Conservation (phyloP, 2,888 invertebrate species). For the Glyphotaelius pellucidus region DNA sequence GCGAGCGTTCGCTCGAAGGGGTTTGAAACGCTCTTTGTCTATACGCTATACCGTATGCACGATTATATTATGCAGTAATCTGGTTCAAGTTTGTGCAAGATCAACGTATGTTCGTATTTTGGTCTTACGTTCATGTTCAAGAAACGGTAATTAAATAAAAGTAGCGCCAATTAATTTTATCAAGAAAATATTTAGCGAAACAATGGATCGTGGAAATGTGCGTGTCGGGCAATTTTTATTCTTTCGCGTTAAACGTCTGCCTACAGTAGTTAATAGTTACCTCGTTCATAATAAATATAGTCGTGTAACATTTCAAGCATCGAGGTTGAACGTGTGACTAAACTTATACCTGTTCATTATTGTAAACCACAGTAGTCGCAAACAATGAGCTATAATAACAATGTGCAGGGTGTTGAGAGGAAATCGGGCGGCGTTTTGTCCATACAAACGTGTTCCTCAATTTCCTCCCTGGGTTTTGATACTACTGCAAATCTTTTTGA, state of each 20-base stretch:
- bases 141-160: neutral
- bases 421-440: no score
- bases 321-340: neutral
- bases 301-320: neutral
- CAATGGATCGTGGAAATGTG: neutral
- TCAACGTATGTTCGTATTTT: no score
- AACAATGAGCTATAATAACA: neutral
- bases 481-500: no score
- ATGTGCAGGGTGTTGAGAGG: no score
- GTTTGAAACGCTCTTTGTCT: no score
- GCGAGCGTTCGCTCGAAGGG: no score
- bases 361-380: neutral
- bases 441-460: no score
- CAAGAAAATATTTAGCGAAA: neutral
- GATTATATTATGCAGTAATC: no score
- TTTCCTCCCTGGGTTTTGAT: no score
- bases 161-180: neutral
- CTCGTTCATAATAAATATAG: neutral
- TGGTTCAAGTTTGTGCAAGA: no score
- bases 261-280: neutral
- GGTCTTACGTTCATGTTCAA: no score
- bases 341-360: neutral
- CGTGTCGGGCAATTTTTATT: neutral
- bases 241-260: neutral
- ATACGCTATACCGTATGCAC: no score